phyloP scores from a whole-genome alignment of 2,113 vertebrate genomes.

The Aramus guarauna region DNA sequence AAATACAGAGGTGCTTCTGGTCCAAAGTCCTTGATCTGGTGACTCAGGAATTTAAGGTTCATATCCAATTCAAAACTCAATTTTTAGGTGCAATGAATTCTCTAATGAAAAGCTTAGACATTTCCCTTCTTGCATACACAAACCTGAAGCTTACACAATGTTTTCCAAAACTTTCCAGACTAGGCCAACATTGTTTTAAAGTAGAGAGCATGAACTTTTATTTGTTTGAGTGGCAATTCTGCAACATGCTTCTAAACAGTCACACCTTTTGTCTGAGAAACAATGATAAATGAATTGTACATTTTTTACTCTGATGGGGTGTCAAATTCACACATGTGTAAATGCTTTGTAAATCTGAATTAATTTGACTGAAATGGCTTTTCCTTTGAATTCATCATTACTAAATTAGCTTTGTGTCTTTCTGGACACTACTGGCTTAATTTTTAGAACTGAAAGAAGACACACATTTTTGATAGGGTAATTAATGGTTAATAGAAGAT shows the following conservation, averaged over 20 bases:
- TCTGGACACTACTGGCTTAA: neutral
- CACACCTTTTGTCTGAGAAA: neutral
- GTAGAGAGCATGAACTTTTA: neutral
- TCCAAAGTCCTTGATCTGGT: neutral
- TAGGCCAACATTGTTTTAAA: neutral
- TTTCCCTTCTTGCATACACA: neutral
- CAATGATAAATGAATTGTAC: neutral
- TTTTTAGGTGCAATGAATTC: neutral
- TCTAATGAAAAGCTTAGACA: neutral
- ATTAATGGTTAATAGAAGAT: neutral
- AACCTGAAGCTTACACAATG: neutral
- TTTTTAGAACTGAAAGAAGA: neutral
- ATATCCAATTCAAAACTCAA: neutral
- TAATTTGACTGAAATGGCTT: neutral
- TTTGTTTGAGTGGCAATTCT: neutral
- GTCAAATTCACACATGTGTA: neutral
- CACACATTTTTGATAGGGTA: neutral
- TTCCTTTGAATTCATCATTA: neutral
- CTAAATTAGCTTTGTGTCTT: neutral
- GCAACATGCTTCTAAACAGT: neutral
- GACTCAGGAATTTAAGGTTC: neutral
- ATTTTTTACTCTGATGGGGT: neutral
- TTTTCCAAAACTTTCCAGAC: neutral
- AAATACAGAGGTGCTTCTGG: neutral
- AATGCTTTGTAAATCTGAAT: neutral